phyloP scores from a whole-genome alignment of 2,113 vertebrate genomes.

The Cyprinodon variegatus region DNA sequence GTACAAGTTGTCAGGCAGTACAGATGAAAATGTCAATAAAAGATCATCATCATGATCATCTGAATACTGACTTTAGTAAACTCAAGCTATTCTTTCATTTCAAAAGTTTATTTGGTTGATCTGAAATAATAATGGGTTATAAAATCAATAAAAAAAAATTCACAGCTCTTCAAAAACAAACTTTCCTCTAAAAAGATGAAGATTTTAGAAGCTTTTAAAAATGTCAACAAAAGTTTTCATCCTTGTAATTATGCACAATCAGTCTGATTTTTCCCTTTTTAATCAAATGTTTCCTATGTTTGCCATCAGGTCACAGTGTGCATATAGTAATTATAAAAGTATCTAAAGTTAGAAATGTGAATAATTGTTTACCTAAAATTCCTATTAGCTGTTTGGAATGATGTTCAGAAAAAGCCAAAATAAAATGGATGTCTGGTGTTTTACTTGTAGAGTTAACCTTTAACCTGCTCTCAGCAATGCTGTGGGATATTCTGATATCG shows the following conservation, averaged over 20 bases:
- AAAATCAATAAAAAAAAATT: background rate
- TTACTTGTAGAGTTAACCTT: conserved; percentile 63
- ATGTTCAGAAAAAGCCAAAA: conserved; percentile 11
- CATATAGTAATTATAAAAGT: conserved; percentile 30
- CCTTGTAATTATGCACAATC: background rate
- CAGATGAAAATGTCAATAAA: too few relatives aligned
- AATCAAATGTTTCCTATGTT: background rate
- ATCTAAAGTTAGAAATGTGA: conserved; percentile 34
- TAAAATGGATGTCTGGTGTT: conserved; percentile 46
- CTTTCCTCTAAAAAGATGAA: background rate
- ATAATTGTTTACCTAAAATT: conserved; percentile 37
- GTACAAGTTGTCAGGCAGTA: too few relatives aligned
- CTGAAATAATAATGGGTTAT: background rate
- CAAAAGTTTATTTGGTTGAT: background rate
- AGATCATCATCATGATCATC: too few relatives aligned
- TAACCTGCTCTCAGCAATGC: conserved; percentile 57
- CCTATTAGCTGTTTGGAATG: conserved; percentile 10
- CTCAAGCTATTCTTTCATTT: background rate
- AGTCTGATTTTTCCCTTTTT: too few relatives aligned
- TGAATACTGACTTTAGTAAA: background rate
- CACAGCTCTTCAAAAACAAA: background rate
- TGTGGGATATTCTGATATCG: conserved; percentile 45
- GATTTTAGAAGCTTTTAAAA: background rate
- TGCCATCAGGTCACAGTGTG: conserved; percentile 28
- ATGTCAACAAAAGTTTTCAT: background rate